Evolutionary conservation across 2,113 vertebrate genomes (phyloP).

Genomic region (Myotis brandtii): DNA sequence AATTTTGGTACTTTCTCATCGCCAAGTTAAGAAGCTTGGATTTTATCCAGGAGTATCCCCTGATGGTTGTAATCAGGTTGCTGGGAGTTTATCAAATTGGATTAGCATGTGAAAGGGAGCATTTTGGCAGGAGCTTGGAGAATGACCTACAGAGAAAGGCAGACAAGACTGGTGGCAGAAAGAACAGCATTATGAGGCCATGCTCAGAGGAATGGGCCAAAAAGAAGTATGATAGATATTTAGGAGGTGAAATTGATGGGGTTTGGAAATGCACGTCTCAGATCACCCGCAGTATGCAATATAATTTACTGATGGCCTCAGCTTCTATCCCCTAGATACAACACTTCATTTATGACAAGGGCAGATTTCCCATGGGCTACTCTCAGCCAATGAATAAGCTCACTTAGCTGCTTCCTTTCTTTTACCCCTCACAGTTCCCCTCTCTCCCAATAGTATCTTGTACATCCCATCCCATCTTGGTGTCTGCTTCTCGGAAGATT

Average conservation of each 20-base stretch:
- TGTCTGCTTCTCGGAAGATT: not conserved
- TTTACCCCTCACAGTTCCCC: not conserved
- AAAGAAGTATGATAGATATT: not conserved
- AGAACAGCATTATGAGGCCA: not conserved
- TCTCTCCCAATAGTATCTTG: not conserved
- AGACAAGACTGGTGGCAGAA: not conserved
- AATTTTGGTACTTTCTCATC: not conserved
- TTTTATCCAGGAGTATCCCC: not conserved
- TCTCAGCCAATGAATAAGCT: not conserved
- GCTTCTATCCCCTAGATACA: not conserved
- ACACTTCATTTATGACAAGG: not conserved
- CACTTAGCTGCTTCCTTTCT: not conserved
- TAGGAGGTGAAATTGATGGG: not conserved
- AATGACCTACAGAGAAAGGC: conserved; percentile 9
- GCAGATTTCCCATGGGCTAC: not conserved
- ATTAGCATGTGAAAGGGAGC: conserved; percentile 52
- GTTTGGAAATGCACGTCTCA: not conserved
- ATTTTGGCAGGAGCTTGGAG: conserved; percentile 9
- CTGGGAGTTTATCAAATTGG: not conserved
- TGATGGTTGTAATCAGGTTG: not conserved
- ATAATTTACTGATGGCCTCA: not conserved
- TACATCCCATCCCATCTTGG: not conserved
- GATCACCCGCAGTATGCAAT: not conserved
- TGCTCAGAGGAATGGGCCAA: not conserved
- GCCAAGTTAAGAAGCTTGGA: conserved; percentile 30